Conservation (phyloP, 2,113 vertebrate genomes). For the Odocoileus virginianus region DNA sequence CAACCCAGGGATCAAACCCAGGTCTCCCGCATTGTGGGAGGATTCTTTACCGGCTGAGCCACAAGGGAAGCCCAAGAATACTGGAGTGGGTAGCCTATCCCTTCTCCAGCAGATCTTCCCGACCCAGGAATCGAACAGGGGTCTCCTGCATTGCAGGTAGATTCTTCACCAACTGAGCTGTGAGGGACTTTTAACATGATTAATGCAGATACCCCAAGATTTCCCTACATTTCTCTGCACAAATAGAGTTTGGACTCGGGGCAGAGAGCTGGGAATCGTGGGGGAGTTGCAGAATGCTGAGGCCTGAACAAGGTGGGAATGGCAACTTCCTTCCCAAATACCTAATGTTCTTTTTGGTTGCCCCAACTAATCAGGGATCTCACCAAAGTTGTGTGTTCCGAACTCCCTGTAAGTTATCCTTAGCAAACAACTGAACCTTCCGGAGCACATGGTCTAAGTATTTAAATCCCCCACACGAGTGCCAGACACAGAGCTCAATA, state of each 20-base stretch:
- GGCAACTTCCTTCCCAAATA: slow-evolving; percentile 18
- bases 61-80: not conserved
- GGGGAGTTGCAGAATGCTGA: not conserved
- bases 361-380: not conserved
- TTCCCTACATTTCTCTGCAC: not conserved
- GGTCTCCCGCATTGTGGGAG: not conserved
- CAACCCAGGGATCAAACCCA: not conserved
- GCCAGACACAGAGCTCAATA: slow-evolving; percentile 17
- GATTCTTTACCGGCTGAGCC: not conserved
- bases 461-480: not conserved
- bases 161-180: not conserved
- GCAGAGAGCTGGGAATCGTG: not conserved
- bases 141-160: not conserved
- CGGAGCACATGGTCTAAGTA: not conserved
- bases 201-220: not conserved
- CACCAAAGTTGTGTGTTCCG: not conserved
- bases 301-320: not conserved
- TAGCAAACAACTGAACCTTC: not conserved
- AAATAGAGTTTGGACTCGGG: not conserved
- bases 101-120: not conserved
- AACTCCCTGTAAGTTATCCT: not conserved
- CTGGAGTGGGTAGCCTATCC: not conserved
- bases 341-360: not conserved
- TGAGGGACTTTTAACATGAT: not conserved
- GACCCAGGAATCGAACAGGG: not conserved